These are phyloP conservation scores for Lypha dubia DNA, from an alignment of 2,888 invertebrate species.

Conservation along the genomic window DNA sequence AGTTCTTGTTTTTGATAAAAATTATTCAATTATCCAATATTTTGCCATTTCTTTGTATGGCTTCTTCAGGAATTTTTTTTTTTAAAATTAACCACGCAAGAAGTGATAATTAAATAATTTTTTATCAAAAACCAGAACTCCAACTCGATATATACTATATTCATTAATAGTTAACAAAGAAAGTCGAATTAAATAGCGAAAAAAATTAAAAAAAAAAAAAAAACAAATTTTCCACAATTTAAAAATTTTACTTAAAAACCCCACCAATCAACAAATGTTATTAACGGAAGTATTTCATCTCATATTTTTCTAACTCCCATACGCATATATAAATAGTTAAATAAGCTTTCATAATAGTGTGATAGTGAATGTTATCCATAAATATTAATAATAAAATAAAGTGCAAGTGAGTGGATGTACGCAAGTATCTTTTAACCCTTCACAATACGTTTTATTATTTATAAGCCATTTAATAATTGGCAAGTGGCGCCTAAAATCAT, in stretches of 20 bases:
- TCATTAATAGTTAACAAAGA: too few relatives aligned
- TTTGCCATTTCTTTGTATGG: too few relatives aligned
- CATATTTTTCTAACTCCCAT: conserved; percentile 10
- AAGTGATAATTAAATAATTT: too few relatives aligned
- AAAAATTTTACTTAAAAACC: not conserved
- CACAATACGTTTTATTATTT: conserved; percentile 52
- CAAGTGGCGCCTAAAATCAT: conserved; percentile 60
- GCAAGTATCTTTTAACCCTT: conserved; percentile 41
- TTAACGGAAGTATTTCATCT: not conserved
- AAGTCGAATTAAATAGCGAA: too few relatives aligned
- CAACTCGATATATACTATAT: too few relatives aligned
- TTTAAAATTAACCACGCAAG: too few relatives aligned
- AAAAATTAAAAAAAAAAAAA: too few relatives aligned
- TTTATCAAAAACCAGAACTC: too few relatives aligned
- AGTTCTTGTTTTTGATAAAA: too few relatives aligned
- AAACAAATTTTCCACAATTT: conserved; percentile 14
- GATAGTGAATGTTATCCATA: not conserved
- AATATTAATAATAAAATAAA: not conserved
- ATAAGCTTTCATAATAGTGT: conserved; percentile 5
- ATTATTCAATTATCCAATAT: too few relatives aligned
- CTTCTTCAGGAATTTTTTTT: too few relatives aligned
- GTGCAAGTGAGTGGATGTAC: not conserved
- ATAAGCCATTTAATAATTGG: conserved; percentile 62
- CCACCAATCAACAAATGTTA: not conserved
- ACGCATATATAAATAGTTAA: conserved; percentile 3